phyloP scores from a whole-genome alignment of 1,140 invertebrate species.

The Paraescarpia echinospica region DNA sequence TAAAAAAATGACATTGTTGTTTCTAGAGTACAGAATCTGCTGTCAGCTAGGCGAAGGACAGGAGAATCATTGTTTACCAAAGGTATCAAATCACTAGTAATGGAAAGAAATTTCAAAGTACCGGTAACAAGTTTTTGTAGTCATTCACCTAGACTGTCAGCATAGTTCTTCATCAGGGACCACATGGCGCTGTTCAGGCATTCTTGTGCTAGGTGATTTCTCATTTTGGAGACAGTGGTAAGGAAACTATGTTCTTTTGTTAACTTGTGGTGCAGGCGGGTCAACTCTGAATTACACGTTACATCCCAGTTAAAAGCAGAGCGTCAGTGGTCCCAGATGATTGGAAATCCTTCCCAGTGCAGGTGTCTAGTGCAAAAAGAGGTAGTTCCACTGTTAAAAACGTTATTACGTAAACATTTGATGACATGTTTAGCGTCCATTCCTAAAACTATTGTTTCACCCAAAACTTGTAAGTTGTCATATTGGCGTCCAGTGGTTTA shows the following conservation, averaged over 20 bases:
- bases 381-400: background rate
- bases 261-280: background rate
- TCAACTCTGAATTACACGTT: background rate
- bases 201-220: background rate
- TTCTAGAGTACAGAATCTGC: background rate
- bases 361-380: background rate
- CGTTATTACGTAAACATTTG: background rate
- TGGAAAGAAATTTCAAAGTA: background rate
- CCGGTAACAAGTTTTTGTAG: too few species aligned
- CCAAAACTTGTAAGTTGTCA: background rate
- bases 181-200: background rate
- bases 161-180: background rate
- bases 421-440: background rate
- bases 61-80: background rate
- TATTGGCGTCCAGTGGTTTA: background rate
- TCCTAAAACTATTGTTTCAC: background rate
- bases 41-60: background rate
- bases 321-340: background rate
- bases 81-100: background rate
- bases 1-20: background rate
- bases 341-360: background rate
- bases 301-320: background rate
- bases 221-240: background rate
- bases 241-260: background rate
- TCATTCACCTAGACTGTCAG: background rate